These are phyloP conservation scores for Drosophila anomalata DNA, from an alignment of 2,888 invertebrate species.

Conservation along the genomic window DNA sequence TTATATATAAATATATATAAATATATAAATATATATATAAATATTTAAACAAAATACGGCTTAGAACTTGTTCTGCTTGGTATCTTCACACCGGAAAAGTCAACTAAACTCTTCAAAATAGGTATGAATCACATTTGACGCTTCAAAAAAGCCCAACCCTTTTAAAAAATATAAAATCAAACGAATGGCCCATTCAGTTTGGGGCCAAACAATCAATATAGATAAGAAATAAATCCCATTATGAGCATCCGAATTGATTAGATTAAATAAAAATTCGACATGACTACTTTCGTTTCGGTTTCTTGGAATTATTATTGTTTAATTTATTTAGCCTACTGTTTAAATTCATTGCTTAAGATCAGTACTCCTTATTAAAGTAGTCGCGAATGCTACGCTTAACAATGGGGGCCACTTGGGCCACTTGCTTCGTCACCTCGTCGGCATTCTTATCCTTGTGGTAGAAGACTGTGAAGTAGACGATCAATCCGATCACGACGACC, in stretches of 20 bases:
- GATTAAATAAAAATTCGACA: constrained; percentile 46
- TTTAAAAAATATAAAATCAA: constrained; percentile 13
- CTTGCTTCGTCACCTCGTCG: constrained; percentile 43
- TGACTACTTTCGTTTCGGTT: constrained; percentile 25
- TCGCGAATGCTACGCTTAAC: constrained; percentile 73
- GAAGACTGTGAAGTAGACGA: constrained; percentile 81
- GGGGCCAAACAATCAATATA: constrained; percentile 19
- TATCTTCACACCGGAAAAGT: constrained; percentile 16
- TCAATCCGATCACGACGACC: constrained; percentile 77
- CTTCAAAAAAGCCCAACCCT: constrained; percentile 18
- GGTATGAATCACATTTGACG: constrained; percentile 15
- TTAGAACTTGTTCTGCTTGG: background rate
- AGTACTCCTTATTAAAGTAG: constrained; percentile 67
- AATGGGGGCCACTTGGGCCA: constrained; percentile 56
- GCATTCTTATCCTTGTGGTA: constrained; percentile 67
- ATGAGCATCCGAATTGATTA: constrained; percentile 46
- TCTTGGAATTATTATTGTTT: constrained; percentile 36
- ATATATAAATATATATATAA: no score
- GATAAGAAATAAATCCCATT: constrained; percentile 56
- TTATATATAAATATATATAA: no score
- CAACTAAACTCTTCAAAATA: background rate
- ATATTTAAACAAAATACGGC: background rate
- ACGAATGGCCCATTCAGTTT: constrained; percentile 33
- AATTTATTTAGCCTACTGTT: constrained; percentile 36
- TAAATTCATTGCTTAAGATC: constrained; percentile 52